Conservation (phyloP, 2,888 invertebrate genomes). For the Oligia fasciuncula region DNA sequence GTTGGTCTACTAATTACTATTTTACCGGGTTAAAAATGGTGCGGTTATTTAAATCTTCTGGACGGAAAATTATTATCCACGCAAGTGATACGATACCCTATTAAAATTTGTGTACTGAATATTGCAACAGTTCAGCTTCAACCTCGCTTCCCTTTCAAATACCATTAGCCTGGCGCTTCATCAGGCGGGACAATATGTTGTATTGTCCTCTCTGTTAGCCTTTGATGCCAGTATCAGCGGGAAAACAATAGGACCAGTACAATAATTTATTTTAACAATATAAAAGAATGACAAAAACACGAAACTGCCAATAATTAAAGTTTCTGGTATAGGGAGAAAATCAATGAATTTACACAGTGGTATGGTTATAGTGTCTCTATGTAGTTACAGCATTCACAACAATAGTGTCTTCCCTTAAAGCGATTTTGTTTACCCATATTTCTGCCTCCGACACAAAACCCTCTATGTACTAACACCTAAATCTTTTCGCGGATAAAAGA, state of each 20-base stretch:
- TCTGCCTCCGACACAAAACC: neutral
- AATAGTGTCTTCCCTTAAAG: neutral
- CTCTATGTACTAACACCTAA: neutral
- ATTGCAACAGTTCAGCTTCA: slow-evolving; percentile 36
- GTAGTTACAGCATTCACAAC: neutral
- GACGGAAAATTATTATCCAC: neutral
- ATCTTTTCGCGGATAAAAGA: neutral
- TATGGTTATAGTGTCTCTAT: neutral
- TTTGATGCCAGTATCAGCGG: slow-evolving; percentile 48
- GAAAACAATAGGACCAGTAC: slow-evolving; percentile 37
- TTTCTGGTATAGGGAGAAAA: slow-evolving; percentile 9
- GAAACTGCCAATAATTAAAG: slow-evolving; percentile 30
- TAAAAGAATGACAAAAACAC: slow-evolving; percentile 34
- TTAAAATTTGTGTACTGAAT: slow-evolving; percentile 5
- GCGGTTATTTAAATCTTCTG: slow-evolving; percentile 35
- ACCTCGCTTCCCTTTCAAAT: slow-evolving; percentile 39
- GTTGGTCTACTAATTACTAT: slow-evolving; percentile 63
- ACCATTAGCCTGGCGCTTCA: slow-evolving; percentile 37
- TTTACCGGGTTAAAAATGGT: slow-evolving; percentile 41
- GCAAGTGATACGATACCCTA: neutral
- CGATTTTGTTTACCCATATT: neutral
- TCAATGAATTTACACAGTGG: neutral
- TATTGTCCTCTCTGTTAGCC: slow-evolving; percentile 44
- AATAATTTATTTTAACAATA: slow-evolving; percentile 35
- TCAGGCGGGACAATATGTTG: slow-evolving; percentile 43